A percentile compares a stretch with the other conserved stretches of the same genome.
phyloP scores from a whole-genome alignment of 2,888 invertebrate genomes.

The Leucophenga maculata region DNA sequence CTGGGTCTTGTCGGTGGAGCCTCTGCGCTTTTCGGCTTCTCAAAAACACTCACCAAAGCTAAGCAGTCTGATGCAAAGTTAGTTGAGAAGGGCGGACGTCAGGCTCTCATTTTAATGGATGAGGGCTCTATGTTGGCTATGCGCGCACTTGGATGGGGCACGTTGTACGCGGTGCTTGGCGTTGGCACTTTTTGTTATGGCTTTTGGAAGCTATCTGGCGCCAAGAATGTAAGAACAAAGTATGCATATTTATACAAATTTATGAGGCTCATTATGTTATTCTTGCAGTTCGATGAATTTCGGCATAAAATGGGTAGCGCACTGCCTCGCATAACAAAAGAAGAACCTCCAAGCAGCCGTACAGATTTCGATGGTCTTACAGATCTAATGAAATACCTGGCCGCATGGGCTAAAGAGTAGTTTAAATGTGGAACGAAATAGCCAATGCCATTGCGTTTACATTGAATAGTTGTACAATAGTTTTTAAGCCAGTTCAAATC shows the following conservation, averaged over 20 bases:
- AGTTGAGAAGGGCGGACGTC: slow-evolving; percentile 79
- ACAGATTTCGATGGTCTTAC: slow-evolving; percentile 90
- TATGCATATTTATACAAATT: slow-evolving; percentile 5
- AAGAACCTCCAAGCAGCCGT: slow-evolving; percentile 84
- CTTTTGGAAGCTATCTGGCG: slow-evolving; percentile 91
- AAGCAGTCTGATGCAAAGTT: slow-evolving; percentile 86
- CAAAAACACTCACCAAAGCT: slow-evolving; percentile 82
- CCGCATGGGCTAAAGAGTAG: slow-evolving; percentile 72
- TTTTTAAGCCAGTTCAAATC: too few relatives aligned
- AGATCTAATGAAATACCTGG: slow-evolving; percentile 86
- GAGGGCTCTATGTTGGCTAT: slow-evolving; percentile 85
- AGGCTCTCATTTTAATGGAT: slow-evolving; percentile 79
- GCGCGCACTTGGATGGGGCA: slow-evolving; percentile 90
- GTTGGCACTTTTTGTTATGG: slow-evolving; percentile 86
- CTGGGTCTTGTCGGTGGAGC: slow-evolving; percentile 75
- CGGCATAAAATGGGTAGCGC: slow-evolving; percentile 83
- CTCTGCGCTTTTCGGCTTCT: slow-evolving; percentile 87
- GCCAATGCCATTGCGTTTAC: too few relatives aligned
- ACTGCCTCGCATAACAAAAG: slow-evolving; percentile 84
- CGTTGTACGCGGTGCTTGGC: slow-evolving; percentile 88
- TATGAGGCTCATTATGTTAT: not conserved
- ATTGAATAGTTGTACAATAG: too few relatives aligned
- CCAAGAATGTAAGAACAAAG: slow-evolving; percentile 79
- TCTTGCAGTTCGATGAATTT: slow-evolving; percentile 84
- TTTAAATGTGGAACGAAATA: not conserved